A percentile compares a stretch with the other conserved stretches of the same genome.
phyloP scores from a whole-genome alignment of 2,888 invertebrate genomes.

The Athalia rosae region DNA sequence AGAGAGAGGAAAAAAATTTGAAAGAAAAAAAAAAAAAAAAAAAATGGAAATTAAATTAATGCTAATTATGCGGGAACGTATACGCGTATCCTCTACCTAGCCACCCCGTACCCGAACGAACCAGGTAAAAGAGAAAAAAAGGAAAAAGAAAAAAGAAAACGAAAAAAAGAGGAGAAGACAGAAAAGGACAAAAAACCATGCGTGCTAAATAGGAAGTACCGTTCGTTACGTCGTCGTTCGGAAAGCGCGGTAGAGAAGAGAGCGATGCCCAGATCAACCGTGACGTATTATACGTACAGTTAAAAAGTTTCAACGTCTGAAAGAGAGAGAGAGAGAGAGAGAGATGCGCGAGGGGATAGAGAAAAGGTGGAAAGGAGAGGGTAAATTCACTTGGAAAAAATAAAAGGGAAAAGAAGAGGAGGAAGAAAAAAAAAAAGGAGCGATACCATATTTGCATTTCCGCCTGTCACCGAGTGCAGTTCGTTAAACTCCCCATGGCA shows the following conservation, averaged over 20 bases:
- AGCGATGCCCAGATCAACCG: background rate
- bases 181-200: too few species aligned
- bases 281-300: too few species aligned
- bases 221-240: conserved; percentile 56
- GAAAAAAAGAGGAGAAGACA: conserved; percentile 63
- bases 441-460: conserved; percentile 37
- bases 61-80: conserved; percentile 44
- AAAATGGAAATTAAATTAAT: conserved; percentile 27
- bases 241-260: background rate
- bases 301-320: conserved; percentile 13
- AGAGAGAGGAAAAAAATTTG: background rate
- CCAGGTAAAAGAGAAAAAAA: too few species aligned
- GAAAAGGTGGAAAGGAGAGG: too few species aligned
- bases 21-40: background rate
- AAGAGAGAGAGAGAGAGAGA: conserved; percentile 18
- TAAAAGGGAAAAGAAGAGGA: conserved; percentile 15
- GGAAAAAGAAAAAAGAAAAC: too few species aligned
- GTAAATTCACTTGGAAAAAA: too few species aligned
- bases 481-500: conserved; percentile 32
- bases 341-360: conserved; percentile 6
- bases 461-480: conserved; percentile 31
- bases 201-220: conserved; percentile 67
- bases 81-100: too few species aligned
- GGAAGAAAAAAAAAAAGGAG: background rate
- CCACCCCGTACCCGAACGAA: too few species aligned